Evolutionary conservation across 2,113 vertebrate species (phyloP).

Genomic region (Ochotona princeps): DNA sequence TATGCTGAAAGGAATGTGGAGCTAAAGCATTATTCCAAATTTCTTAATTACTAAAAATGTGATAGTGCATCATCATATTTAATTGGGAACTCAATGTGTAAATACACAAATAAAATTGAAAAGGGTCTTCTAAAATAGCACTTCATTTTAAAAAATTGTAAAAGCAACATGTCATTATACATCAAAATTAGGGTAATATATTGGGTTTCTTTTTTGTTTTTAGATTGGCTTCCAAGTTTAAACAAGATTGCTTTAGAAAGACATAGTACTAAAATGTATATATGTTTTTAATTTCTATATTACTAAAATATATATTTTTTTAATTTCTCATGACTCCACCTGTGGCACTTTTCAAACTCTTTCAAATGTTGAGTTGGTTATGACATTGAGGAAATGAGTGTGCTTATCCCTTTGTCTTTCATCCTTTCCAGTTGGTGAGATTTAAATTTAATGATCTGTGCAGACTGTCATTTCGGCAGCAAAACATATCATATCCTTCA

Average conservation of each 20-base stretch:
- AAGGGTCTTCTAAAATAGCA: background rate
- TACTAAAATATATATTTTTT: too few species aligned
- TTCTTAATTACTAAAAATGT: background rate
- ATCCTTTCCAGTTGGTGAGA: background rate
- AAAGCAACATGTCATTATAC: too few species aligned
- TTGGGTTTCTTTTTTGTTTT: background rate
- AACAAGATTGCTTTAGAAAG: background rate
- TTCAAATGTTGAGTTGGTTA: background rate
- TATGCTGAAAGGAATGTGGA: background rate
- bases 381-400: too few species aligned
- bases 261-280: background rate
- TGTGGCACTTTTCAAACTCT: background rate
- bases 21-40: background rate
- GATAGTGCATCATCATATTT: background rate
- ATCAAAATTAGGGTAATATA: background rate
- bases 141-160: background rate
- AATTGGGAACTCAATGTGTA: background rate
- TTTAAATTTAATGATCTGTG: background rate
- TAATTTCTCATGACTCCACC: background rate
- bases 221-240: background rate
- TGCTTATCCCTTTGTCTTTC: fast-evolving
- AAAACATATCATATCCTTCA: fast-evolving
- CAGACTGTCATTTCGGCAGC: fast-evolving
- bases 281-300: too few species aligned
- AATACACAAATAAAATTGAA: background rate